Base-by-base conservation (phyloP, 2,888 invertebrate genomes). In the Plebejus anna region DNA sequence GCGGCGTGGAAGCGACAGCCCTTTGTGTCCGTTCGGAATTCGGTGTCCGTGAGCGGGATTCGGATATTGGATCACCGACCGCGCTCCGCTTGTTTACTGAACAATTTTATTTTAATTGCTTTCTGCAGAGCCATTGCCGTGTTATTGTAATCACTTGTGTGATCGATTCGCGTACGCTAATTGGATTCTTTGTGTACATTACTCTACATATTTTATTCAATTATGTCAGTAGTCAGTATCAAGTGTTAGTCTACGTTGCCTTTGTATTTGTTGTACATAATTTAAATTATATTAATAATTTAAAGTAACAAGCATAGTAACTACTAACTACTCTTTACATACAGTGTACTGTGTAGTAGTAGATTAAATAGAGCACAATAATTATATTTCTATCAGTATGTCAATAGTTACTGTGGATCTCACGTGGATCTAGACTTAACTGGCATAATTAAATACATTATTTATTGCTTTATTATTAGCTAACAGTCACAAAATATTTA, bases 101-200 rank as follows among this genome's bases (percentile, higher is more conserved):
- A 86, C 89, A 86, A 88, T 89, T 89, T 88, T 86, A 85, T 88
- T 89, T 90, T 90, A 91, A 92, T 91, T 90, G 89, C 85, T 90
- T 89, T 87, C 80, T 82, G 81, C 83, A 81, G 77, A 76, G 79
- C 77, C 79, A 80, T 79, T 81, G 79, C 55, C 38, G 38, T 75
- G 70, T 28, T 32, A 42, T 32, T 36, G 70, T 70, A 38, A 76
- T 76, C 59, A 70, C 55, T 77, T 75, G 75, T 76, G 32, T 76
- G 75, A 77, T 78, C 79, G 78, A 79, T 77, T 78, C 38, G 57
- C 55, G 57, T 32, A 36, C 36, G 57, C 36, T 71, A 71, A 72
- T 71, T 71, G 57, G 71, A 32, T 76, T 57, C 70, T 76, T 71
- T 73, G 51, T 73, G 28, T 55, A 22, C 28, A 1, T 28, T 61